phyloP scores from a whole-genome alignment of 2,113 vertebrate genomes.

The Sinocyclocheilus maitianheensis region DNA sequence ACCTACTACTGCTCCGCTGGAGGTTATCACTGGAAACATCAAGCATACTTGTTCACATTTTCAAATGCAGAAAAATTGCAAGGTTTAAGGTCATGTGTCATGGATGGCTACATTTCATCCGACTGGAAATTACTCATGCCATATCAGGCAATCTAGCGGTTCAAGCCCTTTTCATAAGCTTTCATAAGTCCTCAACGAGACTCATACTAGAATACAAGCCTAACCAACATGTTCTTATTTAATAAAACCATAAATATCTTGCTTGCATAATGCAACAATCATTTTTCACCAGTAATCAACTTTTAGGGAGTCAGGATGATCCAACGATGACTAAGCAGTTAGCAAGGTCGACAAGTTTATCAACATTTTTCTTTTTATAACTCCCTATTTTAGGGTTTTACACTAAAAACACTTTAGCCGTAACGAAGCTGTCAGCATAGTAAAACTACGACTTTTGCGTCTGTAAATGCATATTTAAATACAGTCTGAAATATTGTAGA shows the following conservation, averaged over 20 bases:
- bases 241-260: not conserved
- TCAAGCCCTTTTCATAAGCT: not conserved
- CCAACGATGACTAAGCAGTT: not conserved
- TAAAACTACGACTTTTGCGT: not conserved
- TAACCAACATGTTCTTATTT: not conserved
- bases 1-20: not conserved
- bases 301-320: not conserved
- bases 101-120: conserved; percentile 53
- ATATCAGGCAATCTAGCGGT: conserved; percentile 42
- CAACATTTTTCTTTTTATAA: not conserved
- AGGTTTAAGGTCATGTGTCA: conserved; percentile 55
- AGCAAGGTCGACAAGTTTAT: not conserved
- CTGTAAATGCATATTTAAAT: not conserved
- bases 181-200: no score
- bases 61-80: not conserved
- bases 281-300: no score
- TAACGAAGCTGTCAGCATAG: no score
- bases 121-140: conserved; percentile 59
- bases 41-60: not conserved
- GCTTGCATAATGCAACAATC: not conserved
- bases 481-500: no score
- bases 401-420: no score
- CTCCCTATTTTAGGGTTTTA: no score
- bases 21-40: not conserved
- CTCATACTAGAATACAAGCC: not conserved